These are phyloP conservation scores for Teleogryllus occipitalis DNA, from an alignment of 1,140 invertebrate genomes.

Conservation along the genomic window DNA sequence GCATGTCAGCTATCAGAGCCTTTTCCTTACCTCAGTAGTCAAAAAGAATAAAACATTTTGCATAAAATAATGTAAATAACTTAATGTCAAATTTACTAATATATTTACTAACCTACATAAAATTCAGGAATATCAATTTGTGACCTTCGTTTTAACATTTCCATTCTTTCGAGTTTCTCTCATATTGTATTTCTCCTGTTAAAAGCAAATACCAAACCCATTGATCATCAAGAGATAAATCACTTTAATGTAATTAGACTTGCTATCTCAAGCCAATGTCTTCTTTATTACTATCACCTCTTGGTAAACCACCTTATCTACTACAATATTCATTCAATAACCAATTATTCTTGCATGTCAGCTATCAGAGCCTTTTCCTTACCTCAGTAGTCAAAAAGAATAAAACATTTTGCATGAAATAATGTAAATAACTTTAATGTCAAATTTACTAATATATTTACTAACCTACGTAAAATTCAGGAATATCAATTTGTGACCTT, in stretches of 20 bases:
- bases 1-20: too few relatives aligned
- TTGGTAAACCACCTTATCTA: too few relatives aligned
- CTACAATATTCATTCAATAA: too few relatives aligned
- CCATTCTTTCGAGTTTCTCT: conserved; percentile 83
- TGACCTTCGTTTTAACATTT: conserved; percentile 82
- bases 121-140: conserved; percentile 91
- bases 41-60: background rate
- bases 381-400: conserved; percentile 2
- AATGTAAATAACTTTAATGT: background rate
- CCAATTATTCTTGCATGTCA: too few relatives aligned
- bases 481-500: conserved; percentile 74
- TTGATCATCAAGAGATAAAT: too few relatives aligned
- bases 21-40: background rate
- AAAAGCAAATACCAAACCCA: too few relatives aligned
- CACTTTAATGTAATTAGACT: too few relatives aligned
- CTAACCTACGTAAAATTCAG: conserved; percentile 95
- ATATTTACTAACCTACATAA: conserved; percentile 75
- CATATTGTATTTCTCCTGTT: conserved; percentile 67
- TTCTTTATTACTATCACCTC: too few relatives aligned
- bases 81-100: background rate
- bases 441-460: conserved; percentile 17
- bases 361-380: too few relatives aligned
- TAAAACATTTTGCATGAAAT: background rate
- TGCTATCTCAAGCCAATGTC: too few relatives aligned
- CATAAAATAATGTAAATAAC: background rate